phyloP scores from a whole-genome alignment of 37 sponge, comb jelly and placozoan species.

The Amphimedon queenslandica region DNA sequence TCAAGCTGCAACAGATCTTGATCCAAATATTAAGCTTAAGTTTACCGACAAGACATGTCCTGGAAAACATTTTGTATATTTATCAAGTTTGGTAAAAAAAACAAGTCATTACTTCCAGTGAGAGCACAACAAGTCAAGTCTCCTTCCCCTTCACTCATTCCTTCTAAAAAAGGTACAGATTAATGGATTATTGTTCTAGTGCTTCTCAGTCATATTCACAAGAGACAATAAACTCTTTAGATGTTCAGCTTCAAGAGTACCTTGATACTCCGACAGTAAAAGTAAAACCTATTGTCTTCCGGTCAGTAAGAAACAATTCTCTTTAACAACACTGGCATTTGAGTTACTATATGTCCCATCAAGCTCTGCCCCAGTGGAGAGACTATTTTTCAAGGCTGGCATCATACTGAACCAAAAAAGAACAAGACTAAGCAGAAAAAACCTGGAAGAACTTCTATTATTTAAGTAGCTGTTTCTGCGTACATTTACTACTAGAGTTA shows the following conservation, averaged over 20 bases:
- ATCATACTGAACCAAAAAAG: not conserved
- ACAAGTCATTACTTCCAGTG: too few relatives aligned
- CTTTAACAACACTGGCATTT: not conserved
- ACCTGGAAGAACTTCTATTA: conserved; percentile 1
- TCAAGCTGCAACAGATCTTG: conserved; percentile 9
- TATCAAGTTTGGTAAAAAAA: too few relatives aligned
- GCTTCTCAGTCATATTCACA: not conserved
- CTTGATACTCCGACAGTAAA: not conserved
- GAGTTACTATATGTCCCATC: not conserved
- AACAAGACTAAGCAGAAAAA: not conserved
- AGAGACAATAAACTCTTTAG: not conserved
- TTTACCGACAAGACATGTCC: too few relatives aligned
- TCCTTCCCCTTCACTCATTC: not conserved
- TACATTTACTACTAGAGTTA: too few relatives aligned
- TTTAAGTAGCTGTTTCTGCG: too few relatives aligned
- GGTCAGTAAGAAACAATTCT: not conserved
- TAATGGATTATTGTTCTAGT: conserved; percentile 12
- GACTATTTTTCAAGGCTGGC: conserved; percentile 5
- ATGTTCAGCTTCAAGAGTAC: not conserved
- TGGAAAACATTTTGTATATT: too few relatives aligned
- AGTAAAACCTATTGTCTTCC: not conserved
- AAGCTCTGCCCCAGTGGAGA: conserved; percentile 1
- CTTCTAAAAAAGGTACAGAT: not conserved
- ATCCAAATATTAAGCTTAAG: conserved; percentile 2
- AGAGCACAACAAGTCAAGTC: not conserved